A percentile compares a stretch with the other conserved stretches of the same genome.
These are phyloP conservation scores for Microplitis demolitor DNA, from an alignment of 1,140 invertebrate species.

Conservation along the genomic window DNA sequence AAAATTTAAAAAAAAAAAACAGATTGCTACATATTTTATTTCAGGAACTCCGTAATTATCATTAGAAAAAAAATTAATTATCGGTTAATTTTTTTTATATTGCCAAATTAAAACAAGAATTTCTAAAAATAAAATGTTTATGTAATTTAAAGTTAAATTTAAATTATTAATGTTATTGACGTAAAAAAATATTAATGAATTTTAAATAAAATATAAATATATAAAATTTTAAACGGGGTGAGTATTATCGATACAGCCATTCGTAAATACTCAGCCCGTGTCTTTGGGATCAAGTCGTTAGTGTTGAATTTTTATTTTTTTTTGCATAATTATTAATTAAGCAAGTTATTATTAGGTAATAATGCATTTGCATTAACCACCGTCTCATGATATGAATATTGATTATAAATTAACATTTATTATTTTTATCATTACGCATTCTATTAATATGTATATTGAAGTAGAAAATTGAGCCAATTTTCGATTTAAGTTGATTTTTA, in stretches of 20 bases:
- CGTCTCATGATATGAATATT: no score
- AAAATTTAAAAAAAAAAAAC: not conserved
- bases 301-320: not conserved
- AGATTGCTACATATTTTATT: not conserved
- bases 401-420: no score
- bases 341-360: not conserved
- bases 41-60: no score
- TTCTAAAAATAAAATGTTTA: not conserved
- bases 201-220: not conserved
- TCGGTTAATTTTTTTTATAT: no score
- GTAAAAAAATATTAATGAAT: not conserved
- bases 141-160: not conserved
- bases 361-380: not conserved
- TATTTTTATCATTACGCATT: no score
- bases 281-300: constrained; percentile 20
- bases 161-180: not conserved
- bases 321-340: not conserved
- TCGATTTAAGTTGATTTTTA: no score
- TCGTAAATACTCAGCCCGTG: constrained; percentile 26
- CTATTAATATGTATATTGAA: no score
- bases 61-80: no score
- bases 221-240: not conserved
- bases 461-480: no score
- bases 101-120: no score
- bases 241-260: constrained; percentile 30